Conservation (phyloP, 2,797 vertebrate genomes). For the Ptychadena robeensis region DNA sequence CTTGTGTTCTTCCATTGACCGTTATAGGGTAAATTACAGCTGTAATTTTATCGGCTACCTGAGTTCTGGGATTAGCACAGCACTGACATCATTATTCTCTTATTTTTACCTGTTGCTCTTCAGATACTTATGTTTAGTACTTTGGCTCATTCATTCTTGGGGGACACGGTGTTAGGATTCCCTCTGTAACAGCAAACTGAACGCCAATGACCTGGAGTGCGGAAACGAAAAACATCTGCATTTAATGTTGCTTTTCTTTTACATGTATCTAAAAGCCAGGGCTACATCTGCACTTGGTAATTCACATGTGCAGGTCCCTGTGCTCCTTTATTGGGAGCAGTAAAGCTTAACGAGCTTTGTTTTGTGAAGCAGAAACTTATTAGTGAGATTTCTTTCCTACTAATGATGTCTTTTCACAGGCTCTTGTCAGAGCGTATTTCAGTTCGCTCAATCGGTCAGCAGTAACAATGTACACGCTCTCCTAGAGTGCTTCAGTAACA, state of each 20-base stretch:
- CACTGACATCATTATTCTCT: too few relatives aligned
- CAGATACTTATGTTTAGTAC: background rate
- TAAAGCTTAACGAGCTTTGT: slow-evolving; percentile 56
- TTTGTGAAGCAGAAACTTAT: slow-evolving; percentile 52
- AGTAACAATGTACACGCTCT: slow-evolving; percentile 78
- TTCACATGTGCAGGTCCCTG: slow-evolving; percentile 33
- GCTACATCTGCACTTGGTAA: slow-evolving; percentile 38
- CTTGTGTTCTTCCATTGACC: too few relatives aligned
- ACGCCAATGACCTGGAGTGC: background rate
- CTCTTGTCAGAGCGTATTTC: slow-evolving; percentile 72
- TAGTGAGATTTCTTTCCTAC: slow-evolving; percentile 43
- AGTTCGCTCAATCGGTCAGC: slow-evolving; percentile 80
- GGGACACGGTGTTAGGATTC: background rate
- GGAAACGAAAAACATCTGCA: slow-evolving; percentile 33
- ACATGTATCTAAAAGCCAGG: background rate
- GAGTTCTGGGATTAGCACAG: too few relatives aligned
- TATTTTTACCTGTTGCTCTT: background rate
- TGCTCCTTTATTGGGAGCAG: slow-evolving; percentile 25
- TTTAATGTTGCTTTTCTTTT: slow-evolving; percentile 29
- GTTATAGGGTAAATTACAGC: too few relatives aligned
- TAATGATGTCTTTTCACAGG: slow-evolving; percentile 66
- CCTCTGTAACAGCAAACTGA: background rate
- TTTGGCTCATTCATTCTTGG: background rate
- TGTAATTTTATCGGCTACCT: too few relatives aligned
- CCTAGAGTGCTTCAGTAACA: slow-evolving; percentile 87